These are phyloP conservation scores for Halcyon chelicuti DNA, from an alignment of 2,797 vertebrate genomes.

Conservation along the genomic window DNA sequence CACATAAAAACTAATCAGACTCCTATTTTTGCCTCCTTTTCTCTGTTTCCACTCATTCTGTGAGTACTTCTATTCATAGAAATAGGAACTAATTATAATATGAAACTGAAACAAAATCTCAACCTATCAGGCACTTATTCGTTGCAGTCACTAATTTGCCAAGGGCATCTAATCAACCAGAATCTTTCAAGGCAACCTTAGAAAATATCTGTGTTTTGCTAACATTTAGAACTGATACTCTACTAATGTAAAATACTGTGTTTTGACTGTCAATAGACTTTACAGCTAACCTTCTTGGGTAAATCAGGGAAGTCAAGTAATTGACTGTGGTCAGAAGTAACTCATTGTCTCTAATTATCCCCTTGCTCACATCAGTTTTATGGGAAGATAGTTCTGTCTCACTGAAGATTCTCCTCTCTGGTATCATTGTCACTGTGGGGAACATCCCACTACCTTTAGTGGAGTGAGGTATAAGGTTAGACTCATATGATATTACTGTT, in stretches of 20 bases:
- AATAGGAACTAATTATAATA: background rate
- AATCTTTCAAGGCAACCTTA: background rate
- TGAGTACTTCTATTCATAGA: background rate
- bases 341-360: background rate
- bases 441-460: background rate
- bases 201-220: background rate
- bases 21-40: background rate
- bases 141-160: background rate
- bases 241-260: background rate
- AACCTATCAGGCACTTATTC: background rate
- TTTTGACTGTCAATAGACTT: conserved; percentile 11
- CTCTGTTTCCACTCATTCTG: background rate
- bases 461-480: background rate
- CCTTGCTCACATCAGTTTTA: background rate
- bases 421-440: background rate
- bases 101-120: background rate
- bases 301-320: conserved; percentile 2
- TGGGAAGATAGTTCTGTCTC: background rate
- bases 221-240: background rate
- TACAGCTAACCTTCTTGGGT: background rate
- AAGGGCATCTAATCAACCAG: conserved; percentile 11
- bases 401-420: background rate
- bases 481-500: background rate
- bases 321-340: background rate
- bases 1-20: background rate